Evolutionary conservation across 2,888 invertebrate genomes (phyloP), one percentile per base, ranked within the genome.

Genomic region (Agapetus fuscipes): DNA sequence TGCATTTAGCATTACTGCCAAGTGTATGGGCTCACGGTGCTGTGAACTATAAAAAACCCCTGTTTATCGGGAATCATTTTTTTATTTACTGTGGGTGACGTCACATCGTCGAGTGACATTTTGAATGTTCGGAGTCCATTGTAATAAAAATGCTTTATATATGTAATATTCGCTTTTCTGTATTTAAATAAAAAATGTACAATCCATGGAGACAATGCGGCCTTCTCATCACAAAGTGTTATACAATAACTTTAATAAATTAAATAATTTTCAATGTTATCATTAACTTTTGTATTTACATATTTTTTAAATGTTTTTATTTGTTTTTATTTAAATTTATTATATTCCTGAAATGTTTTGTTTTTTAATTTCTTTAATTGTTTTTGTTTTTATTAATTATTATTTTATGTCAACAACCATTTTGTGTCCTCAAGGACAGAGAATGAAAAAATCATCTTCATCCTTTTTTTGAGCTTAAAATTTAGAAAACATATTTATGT

Each of bases 151-250:
- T n/a, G n/a, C n/a, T n/a, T n/a, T n/a, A n/a, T n/a, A n/a, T n/a
- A n/a, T n/a, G n/a, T n/a, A n/a, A n/a, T n/a, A n/a, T 66, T 66
- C 62, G 66, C 67, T 69, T 64, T 64, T 70, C 69, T 68, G 69
- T 69, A 70, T 70, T 70, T 67, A 67, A 45, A 67, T 70, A 68
- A 69, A 68, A 64, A 69, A 69, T 67, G 61, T 68, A 68, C 69
- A 70, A 68, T 70, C 67, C 70, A 70, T 68, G 68, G 45, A 45
- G 39, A 48, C 37, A 43, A 41, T 38, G 38, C 34, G 31, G 40
- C 42, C 44, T 41, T 37, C 40, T 48, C 45, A 45, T 47, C 47
- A 47, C 47, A 48, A 48, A 45, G 34, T 34, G 39, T 37, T 43
- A 37, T 39, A 34, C 38, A 42, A 38, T 30, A 17, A 42, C 45